A percentile compares a stretch with the other conserved stretches of the same genome.
phyloP scores from a whole-genome alignment of 2,888 invertebrate species.

The Morpho deidamia region DNA sequence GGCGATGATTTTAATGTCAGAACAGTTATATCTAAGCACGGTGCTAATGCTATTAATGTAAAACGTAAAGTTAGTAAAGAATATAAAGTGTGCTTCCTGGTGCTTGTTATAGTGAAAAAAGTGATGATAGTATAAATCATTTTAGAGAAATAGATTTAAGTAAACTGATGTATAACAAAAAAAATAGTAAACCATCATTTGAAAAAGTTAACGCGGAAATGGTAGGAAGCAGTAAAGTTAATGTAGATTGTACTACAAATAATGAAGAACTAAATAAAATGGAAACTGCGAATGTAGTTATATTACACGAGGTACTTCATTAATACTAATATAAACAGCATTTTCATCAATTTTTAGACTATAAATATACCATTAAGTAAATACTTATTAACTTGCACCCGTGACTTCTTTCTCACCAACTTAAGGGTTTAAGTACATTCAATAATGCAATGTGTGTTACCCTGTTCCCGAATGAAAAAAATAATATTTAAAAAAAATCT shows the following conservation, averaged over 20 bases:
- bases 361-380: too few relatives aligned
- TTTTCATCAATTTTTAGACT: too few relatives aligned
- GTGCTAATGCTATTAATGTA: conserved; percentile 29
- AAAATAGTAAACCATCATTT: conserved; percentile 6
- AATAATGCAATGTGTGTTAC: too few relatives aligned
- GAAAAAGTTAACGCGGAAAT: conserved; percentile 23
- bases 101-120: conserved; percentile 31
- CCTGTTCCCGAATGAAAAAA: too few relatives aligned
- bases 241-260: conserved; percentile 1
- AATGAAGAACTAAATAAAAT: conserved; percentile 5
- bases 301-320: conserved; percentile 30
- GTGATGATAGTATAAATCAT: conserved; percentile 14
- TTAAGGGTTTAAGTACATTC: too few relatives aligned
- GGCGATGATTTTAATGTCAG: conserved; percentile 48
- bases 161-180: conserved; percentile 11
- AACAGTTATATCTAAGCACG: conserved; percentile 31
- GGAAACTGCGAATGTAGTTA: conserved; percentile 10
- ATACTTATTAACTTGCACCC: too few relatives aligned
- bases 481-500: too few relatives aligned
- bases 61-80: conserved; percentile 31
- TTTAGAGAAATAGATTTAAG: conserved; percentile 10
- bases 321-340: too few relatives aligned
- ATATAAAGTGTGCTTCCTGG: conserved; percentile 35
- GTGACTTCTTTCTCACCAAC: too few relatives aligned
- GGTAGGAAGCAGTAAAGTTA: conserved; percentile 10